Conservation (phyloP, 2,113 vertebrate species). For the Delphinapterus leucas region DNA sequence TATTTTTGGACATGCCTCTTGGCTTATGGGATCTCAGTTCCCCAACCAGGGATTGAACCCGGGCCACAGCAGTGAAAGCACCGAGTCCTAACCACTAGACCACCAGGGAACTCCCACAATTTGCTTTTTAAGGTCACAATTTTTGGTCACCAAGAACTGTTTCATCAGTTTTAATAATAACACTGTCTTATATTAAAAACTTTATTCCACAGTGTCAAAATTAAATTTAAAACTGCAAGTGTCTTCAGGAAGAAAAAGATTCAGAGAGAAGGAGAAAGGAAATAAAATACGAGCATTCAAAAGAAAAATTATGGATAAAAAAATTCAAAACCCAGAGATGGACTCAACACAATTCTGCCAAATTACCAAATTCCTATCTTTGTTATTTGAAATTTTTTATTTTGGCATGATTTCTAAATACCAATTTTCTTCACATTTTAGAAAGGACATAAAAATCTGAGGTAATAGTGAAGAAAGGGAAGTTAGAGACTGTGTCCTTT, state of each 20-base stretch:
- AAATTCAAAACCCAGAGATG: neutral
- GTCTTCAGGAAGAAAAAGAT: neutral
- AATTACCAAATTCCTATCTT: neutral
- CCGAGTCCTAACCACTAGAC: neutral
- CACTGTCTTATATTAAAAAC: neutral
- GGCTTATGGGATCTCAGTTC: neutral
- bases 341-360: neutral
- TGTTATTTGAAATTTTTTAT: neutral
- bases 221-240: neutral
- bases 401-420: neutral
- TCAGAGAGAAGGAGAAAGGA: neutral
- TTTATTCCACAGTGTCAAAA: neutral
- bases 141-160: slow-evolving; percentile 64
- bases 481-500: neutral
- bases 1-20: neutral
- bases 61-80: neutral
- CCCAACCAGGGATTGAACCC: neutral
- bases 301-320: neutral
- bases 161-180: neutral
- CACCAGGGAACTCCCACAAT: slow-evolving; percentile 21
- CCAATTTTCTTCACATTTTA: neutral
- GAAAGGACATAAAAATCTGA: neutral
- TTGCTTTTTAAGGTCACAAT: slow-evolving; percentile 63
- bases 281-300: neutral
- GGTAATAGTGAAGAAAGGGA: neutral